Evolutionary conservation across 1,140 invertebrate species (phyloP), one percentile per base, ranked within the genome.

Genomic region (Papilio machaon): DNA sequence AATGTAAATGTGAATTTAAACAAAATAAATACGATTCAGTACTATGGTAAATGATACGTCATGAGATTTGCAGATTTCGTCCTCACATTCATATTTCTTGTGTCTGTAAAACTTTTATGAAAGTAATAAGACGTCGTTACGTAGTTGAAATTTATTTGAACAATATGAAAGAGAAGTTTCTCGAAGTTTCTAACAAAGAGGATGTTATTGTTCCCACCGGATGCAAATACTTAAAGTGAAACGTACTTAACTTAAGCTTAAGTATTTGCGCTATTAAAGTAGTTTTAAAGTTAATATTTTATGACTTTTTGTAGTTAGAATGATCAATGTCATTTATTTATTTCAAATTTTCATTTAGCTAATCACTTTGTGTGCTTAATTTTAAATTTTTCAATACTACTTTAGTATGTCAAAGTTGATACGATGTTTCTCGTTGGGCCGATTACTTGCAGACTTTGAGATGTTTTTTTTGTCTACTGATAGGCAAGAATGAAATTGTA

Each of bases 81-180:
- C 64, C n/a, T 30, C 15, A 30, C 54, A n/a, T 58, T 58, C 19
- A 64, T 67, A 64, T 64, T 35, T 35, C 10, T 67, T 30, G 13
- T 2, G 64, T 23, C 58, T 64, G 58, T 23, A 64, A 67, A 67
- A 30, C 13, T 67, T 15, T 5, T 30, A 3, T 35, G 2, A 4
- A 64, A 64, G 60, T 64, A 64, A 64, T 64, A 64, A 23, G 23
- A 64, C 23, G 19, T 64, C 60, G 60, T 64, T 64, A 64, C 23
- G 23, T 64, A 64, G 60, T 64, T 64, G 60, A 23, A 64, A 64
- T 23, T 64, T 64, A 13, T 64, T 64, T 30, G 10, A 64, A 60
- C 58, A 60, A 64, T 64, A 64, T 64, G 60, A 64, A 30, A 64
- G 2, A 10, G 60, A 64, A 64, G 9, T 64, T 64, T 64, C 60